Conservation (phyloP, 1,140 invertebrate genomes). For the Drosophila neocordata region DNA sequence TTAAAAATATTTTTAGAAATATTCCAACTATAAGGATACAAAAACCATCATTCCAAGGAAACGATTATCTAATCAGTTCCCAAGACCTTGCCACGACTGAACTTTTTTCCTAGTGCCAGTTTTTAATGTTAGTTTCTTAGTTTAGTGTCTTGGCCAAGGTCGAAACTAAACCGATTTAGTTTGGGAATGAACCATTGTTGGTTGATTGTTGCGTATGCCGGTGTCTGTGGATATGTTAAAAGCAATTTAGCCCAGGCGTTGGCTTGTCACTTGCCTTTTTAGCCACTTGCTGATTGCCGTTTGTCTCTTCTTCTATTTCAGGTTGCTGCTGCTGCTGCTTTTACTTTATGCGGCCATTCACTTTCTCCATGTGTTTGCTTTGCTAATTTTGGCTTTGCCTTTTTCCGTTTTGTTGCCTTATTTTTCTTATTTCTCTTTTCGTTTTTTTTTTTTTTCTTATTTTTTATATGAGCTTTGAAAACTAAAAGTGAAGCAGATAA, state of each 20-base stretch:
- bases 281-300: background rate
- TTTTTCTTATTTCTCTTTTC: slow-evolving; percentile 12
- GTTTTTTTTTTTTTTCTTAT: slow-evolving; percentile 16
- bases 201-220: background rate
- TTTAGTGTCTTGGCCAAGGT: background rate
- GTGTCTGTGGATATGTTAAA: background rate
- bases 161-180: slow-evolving; percentile 1
- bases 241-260: slow-evolving; percentile 42
- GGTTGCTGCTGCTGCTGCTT: slow-evolving; percentile 49
- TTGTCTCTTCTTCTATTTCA: background rate
- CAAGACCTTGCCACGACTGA: background rate
- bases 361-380: slow-evolving; percentile 75
- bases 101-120: too few relatives aligned
- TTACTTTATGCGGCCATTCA: slow-evolving; percentile 75
- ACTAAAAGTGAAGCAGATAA: slow-evolving; percentile 62
- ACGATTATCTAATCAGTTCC: background rate
- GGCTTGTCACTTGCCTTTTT: slow-evolving; percentile 60
- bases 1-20: too few relatives aligned
- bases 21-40: too few relatives aligned
- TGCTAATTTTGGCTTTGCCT: slow-evolving; percentile 68
- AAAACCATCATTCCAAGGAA: too few relatives aligned
- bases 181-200: slow-evolving; percentile 1
- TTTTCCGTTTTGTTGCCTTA: slow-evolving; percentile 25
- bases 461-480: slow-evolving; percentile 17
- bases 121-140: background rate